phyloP scores from a whole-genome alignment of 2,797 vertebrate genomes.

The Tadarida brasiliensis region DNA sequence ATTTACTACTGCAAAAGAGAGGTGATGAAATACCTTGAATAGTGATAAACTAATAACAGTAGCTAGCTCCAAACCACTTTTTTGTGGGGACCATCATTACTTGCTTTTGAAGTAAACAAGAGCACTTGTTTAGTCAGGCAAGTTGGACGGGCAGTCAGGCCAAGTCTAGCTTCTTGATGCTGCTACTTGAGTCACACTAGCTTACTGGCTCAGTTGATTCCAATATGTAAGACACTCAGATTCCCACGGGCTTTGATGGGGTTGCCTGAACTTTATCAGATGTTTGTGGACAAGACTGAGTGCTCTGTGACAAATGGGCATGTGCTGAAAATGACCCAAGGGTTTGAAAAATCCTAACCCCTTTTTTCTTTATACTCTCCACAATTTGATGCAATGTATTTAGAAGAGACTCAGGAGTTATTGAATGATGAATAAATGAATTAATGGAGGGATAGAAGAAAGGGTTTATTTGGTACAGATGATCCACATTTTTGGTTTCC shows the following conservation, averaged over 20 bases:
- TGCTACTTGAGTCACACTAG: not conserved
- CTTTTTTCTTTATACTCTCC: not conserved
- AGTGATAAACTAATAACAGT: not conserved
- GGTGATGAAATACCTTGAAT: not conserved
- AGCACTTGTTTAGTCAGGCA: not conserved
- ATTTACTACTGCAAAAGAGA: not conserved
- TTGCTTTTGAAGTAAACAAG: conserved; percentile 28
- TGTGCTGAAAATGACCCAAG: not conserved
- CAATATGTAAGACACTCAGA: not conserved
- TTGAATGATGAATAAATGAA: not conserved
- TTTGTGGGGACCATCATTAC: not conserved
- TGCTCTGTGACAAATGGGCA: not conserved
- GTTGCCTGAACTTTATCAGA: not conserved
- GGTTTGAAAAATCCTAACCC: not conserved
- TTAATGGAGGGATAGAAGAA: not conserved
- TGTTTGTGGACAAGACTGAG: not conserved
- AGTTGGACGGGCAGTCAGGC: not conserved
- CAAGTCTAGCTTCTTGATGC: not conserved
- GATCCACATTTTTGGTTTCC: not conserved
- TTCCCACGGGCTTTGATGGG: not conserved
- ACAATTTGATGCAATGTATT: not conserved
- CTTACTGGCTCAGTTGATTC: not conserved
- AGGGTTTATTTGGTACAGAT: not conserved
- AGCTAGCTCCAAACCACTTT: not conserved
- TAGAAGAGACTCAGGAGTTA: not conserved